A percentile compares a stretch with the other conserved stretches of the same genome.
phyloP scores from a whole-genome alignment of 2,797 vertebrate species.

The Squalus acanthias region DNA sequence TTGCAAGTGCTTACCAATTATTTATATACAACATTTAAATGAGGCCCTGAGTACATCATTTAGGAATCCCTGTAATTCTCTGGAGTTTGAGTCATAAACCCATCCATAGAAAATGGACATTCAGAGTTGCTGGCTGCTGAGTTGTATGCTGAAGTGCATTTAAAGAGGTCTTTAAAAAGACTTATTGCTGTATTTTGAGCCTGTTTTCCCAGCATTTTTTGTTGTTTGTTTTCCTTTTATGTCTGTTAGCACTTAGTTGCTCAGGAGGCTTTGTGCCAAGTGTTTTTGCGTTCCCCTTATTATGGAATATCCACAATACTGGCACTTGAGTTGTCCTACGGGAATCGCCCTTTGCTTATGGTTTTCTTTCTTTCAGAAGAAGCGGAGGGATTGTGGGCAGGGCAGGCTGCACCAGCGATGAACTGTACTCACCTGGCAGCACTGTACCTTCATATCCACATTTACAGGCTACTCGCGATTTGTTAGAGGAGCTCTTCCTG shows the following conservation, averaged over 20 bases:
- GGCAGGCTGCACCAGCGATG: neutral
- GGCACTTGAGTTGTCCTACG: neutral
- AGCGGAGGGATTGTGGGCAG: neutral
- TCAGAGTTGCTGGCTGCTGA: neutral
- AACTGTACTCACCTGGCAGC: neutral
- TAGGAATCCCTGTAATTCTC: neutral
- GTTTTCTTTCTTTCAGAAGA: neutral
- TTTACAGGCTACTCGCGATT: neutral
- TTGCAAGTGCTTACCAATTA: neutral
- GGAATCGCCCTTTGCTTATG: neutral
- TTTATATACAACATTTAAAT: neutral
- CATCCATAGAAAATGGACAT: neutral
- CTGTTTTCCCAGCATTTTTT: slow-evolving; percentile 5
- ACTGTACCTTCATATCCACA: neutral
- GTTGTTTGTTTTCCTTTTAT: neutral
- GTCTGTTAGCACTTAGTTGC: slow-evolving; percentile 13
- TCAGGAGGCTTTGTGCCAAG: neutral
- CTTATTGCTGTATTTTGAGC: neutral
- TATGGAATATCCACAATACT: neutral
- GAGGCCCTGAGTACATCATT: neutral
- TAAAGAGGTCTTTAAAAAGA: neutral
- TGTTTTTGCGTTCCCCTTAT: neutral
- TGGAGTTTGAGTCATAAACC: neutral
- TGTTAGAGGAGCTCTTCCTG: neutral
- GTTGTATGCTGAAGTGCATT: neutral